Percentiles rank a stretch among this genome's conserved stretches.
phyloP scores from a whole-genome alignment of 1,140 invertebrate species.

The Scaptomyza hsui region DNA sequence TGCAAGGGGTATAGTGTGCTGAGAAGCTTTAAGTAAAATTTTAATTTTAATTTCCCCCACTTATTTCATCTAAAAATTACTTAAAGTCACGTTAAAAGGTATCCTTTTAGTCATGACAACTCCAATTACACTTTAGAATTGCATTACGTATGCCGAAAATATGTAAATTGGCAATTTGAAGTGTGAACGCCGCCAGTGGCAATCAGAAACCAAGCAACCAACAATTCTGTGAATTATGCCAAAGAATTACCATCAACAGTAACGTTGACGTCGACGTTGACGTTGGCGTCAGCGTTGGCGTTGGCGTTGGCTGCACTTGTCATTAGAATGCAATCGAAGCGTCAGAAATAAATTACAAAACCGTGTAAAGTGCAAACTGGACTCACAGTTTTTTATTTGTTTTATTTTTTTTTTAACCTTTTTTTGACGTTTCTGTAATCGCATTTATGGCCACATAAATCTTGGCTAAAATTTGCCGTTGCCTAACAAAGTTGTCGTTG shows the following conservation, averaged over 20 bases:
- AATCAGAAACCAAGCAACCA: constrained; percentile 34
- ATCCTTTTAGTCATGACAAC: not conserved
- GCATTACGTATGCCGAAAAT: constrained; percentile 80
- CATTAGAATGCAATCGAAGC: constrained; percentile 81
- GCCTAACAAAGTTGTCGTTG: constrained; percentile 68
- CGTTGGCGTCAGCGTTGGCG: not conserved
- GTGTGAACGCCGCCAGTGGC: constrained; percentile 78
- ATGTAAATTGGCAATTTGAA: constrained; percentile 79
- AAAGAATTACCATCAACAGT: constrained; percentile 23
- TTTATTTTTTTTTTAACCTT: constrained; percentile 21
- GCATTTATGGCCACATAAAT: constrained; percentile 81
- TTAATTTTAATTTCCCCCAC: no score
- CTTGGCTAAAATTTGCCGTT: constrained; percentile 77
- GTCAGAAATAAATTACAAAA: constrained; percentile 81
- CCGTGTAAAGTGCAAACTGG: constrained; percentile 78
- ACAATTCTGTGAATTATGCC: constrained; percentile 46
- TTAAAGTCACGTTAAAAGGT: not conserved
- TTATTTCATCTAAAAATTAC: not conserved
- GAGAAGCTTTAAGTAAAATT: not conserved
- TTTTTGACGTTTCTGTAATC: constrained; percentile 76
- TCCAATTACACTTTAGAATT: constrained; percentile 6
- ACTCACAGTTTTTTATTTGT: constrained; percentile 50
- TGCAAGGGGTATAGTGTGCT: not conserved
- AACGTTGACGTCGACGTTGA: not conserved
- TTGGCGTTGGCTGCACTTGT: constrained; percentile 64